These are phyloP conservation scores for Podilymbus podiceps DNA, from an alignment of 2,113 vertebrate species.

Conservation along the genomic window DNA sequence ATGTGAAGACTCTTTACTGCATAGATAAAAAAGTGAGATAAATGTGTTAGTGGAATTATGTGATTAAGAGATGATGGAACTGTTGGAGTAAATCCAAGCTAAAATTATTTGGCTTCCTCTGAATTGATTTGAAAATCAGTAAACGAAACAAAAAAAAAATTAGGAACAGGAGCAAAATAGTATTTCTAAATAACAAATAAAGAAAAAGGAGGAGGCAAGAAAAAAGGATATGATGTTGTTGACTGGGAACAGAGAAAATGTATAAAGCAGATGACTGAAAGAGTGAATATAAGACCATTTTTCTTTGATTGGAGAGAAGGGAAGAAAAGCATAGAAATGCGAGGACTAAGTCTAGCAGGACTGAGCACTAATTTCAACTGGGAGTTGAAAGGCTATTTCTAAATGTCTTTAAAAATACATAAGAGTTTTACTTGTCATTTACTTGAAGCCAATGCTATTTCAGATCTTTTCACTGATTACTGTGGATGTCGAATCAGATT, in stretches of 20 bases:
- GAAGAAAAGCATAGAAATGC: background rate
- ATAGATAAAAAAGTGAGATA: background rate
- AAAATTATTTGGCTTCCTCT: background rate
- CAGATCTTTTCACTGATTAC: background rate
- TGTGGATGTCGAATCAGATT: background rate
- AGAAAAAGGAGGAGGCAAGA: background rate
- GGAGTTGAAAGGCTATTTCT: background rate
- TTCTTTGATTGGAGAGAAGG: background rate
- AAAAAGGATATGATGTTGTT: background rate
- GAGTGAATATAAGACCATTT: background rate
- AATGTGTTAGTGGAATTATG: background rate
- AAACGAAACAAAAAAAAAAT: background rate
- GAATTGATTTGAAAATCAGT: background rate
- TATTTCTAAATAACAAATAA: background rate
- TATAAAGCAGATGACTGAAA: background rate
- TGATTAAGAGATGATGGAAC: conserved; percentile 9
- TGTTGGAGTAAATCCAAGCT: background rate
- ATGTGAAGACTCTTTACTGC: background rate
- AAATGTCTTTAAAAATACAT: background rate
- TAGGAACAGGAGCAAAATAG: background rate
- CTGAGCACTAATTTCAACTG: background rate
- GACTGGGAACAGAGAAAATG: background rate
- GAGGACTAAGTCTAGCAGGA: background rate
- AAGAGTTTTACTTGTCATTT: background rate
- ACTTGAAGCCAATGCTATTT: background rate